These are phyloP conservation scores for Vandiemenella viatica DNA, from an alignment of 2,888 invertebrate genomes.

Conservation along the genomic window DNA sequence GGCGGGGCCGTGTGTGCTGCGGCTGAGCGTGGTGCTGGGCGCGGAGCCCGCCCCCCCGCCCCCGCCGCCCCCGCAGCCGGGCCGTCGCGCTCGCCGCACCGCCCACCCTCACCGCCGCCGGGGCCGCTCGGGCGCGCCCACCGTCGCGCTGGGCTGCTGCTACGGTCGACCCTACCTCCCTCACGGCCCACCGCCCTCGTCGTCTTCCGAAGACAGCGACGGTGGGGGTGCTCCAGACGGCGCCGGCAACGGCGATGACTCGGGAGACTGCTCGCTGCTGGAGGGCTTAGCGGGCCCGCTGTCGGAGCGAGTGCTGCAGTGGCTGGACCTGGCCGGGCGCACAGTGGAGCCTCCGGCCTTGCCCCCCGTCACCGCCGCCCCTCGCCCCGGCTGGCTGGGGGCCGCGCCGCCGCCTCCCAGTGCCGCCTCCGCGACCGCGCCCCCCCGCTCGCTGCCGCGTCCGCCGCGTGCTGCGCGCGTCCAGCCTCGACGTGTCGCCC, in stretches of 20 bases:
- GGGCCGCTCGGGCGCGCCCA: neutral
- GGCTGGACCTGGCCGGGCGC: slow-evolving; percentile 61
- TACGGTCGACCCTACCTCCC: slow-evolving; percentile 11
- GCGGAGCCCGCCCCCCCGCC: neutral
- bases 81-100: neutral
- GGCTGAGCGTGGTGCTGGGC: slow-evolving; percentile 3
- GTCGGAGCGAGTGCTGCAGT: slow-evolving; percentile 60
- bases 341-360: neutral
- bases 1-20: neutral
- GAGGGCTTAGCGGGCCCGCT: slow-evolving; percentile 27
- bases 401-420: neutral
- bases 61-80: slow-evolving; percentile 2
- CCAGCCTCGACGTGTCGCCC: slow-evolving; percentile 11
- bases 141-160: slow-evolving; percentile 3
- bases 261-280: slow-evolving; percentile 1
- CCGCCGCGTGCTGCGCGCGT: neutral
- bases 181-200: slow-evolving; percentile 1
- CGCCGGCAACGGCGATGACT: slow-evolving; percentile 2
- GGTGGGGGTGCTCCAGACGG: too few relatives aligned
- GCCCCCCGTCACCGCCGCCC: neutral
- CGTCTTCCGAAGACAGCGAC: slow-evolving; percentile 4
- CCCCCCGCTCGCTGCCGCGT: neutral
- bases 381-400: neutral
- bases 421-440: neutral
- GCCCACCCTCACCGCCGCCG: slow-evolving; percentile 3